phyloP scores from a whole-genome alignment of 2,888 invertebrate genomes.

The Leptinotarsa rubiginosa region DNA sequence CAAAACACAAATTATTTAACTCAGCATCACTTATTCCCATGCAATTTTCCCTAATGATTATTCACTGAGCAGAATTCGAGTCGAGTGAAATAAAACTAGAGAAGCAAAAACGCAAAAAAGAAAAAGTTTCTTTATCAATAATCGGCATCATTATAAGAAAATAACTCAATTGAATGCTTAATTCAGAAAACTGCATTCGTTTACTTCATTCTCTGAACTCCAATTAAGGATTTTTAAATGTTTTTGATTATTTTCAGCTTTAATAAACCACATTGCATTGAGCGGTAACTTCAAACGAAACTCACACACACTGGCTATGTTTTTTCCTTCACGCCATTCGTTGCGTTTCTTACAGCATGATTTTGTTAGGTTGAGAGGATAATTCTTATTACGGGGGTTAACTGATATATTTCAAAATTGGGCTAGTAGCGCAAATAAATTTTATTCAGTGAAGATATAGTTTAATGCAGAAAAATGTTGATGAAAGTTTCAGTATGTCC shows the following conservation, averaged over 20 bases:
- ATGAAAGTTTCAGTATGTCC: neutral
- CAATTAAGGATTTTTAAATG: constrained; percentile 61
- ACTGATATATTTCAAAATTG: neutral
- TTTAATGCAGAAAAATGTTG: no score
- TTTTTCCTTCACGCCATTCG: constrained; percentile 41
- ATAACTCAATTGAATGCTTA: constrained; percentile 60
- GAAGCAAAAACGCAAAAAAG: constrained; percentile 15
- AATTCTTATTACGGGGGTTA: neutral
- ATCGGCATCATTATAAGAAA: constrained; percentile 54
- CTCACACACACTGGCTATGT: constrained; percentile 32
- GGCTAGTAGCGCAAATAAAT: neutral
- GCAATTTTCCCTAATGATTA: constrained; percentile 35
- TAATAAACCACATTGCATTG: constrained; percentile 58
- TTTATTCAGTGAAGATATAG: neutral
- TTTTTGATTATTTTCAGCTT: constrained; percentile 60
- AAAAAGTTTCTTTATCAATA: constrained; percentile 48
- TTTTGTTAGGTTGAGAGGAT: constrained; percentile 5
- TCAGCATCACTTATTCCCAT: constrained; percentile 6
- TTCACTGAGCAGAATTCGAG: constrained; percentile 21
- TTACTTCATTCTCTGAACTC: constrained; percentile 56
- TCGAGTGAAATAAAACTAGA: constrained; percentile 27
- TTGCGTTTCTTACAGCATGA: constrained; percentile 16
- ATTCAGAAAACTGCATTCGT: constrained; percentile 57
- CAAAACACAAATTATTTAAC: constrained; percentile 3
- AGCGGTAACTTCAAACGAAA: constrained; percentile 55